Evolutionary conservation across 2,113 vertebrate genomes (phyloP).

Genomic region (Eulemur macaco): DNA sequence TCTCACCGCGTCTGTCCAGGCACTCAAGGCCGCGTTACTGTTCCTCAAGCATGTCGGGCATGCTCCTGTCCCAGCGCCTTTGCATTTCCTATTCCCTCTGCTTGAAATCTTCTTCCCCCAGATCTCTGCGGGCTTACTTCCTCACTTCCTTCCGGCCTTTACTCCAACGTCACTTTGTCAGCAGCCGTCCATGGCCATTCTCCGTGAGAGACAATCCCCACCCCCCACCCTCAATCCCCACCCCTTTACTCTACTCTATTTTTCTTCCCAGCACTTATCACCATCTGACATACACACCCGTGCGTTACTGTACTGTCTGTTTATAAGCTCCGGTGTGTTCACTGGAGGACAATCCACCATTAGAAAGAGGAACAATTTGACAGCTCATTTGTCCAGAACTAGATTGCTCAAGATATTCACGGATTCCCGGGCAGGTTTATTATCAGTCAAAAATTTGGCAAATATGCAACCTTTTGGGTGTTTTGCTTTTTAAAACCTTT

Average conservation of each 20-base stretch:
- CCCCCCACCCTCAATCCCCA: neutral
- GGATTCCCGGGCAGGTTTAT: neutral
- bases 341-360: neutral
- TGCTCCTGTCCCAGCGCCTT: neutral
- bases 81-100: neutral
- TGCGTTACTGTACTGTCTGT: neutral
- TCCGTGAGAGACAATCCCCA: accelerated
- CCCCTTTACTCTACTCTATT: neutral
- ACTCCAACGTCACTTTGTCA: neutral
- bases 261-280: neutral
- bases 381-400: neutral
- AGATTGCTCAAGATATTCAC: neutral
- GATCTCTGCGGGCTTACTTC: neutral
- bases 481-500: neutral
- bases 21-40: neutral
- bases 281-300: too few species aligned
- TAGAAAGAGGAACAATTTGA: neutral
- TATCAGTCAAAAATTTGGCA: neutral
- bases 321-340: neutral
- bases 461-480: neutral
- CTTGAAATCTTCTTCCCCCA: neutral
- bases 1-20: neutral
- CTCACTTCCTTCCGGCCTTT: neutral
- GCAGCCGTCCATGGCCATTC: neutral
- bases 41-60: neutral